Percentiles rank a stretch among this genome's conserved stretches.
Conservation (phyloP, 2,888 invertebrate species). For the Drosophila hamatofila region DNA sequence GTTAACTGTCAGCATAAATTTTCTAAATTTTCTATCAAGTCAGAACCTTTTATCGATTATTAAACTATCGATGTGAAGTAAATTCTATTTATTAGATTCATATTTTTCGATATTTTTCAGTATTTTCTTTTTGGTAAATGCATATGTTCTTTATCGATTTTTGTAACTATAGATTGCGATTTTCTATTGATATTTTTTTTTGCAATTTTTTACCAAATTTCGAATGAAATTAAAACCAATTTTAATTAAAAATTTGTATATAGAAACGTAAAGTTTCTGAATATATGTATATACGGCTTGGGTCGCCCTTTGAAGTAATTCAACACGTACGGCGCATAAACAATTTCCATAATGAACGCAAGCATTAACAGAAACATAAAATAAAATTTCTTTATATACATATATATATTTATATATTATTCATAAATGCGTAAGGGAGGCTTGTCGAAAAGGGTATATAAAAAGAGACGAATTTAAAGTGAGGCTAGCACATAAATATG, state of each 20-base stretch:
- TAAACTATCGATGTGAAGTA: no score
- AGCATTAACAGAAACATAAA: slow-evolving; percentile 28
- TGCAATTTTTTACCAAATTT: no score
- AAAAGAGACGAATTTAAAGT: slow-evolving; percentile 5
- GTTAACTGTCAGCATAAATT: no score
- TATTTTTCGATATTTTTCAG: no score
- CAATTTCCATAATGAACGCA: slow-evolving; percentile 33
- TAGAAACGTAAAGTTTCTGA: background rate
- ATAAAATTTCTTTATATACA: background rate
- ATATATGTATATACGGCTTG: background rate
- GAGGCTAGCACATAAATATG: slow-evolving; percentile 23
- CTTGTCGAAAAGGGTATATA: slow-evolving; percentile 18
- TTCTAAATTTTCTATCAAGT: no score
- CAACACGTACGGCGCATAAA: slow-evolving; percentile 30
- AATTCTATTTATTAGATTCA: no score
- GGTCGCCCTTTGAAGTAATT: slow-evolving; percentile 17
- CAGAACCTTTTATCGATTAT: no score
- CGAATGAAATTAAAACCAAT: no score
- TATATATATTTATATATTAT: slow-evolving; percentile 3
- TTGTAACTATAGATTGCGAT: no score
- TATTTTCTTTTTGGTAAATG: no score
- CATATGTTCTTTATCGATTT: no score
- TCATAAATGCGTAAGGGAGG: slow-evolving; percentile 15
- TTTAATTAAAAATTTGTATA: background rate
- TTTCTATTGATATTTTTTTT: no score